Base-by-base conservation (phyloP, 30 jellyfish, hydroid and myxozoan genomes). In the Nemopilema nomurai region DNA sequence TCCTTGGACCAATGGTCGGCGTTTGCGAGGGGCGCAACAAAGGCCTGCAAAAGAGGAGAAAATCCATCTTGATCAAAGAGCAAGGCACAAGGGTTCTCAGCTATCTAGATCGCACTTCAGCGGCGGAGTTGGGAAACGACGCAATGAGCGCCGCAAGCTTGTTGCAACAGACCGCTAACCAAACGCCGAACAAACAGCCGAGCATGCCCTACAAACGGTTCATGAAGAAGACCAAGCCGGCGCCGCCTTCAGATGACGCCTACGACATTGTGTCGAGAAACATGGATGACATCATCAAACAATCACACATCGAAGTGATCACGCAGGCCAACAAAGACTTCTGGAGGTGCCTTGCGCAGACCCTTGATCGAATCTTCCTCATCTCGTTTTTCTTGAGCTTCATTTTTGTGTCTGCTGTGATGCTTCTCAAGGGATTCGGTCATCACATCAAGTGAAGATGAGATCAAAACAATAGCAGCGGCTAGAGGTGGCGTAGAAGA, bases 301-400 rank as follows among this genome's bases (percentile, higher is more conserved):
- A 77, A 31, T 85, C 96, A 0, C 90, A 88, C 69, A 29, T 72
- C 66, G 96, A 88, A 57, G 90, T 84, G 1, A 73, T 72, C 25
- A 53, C 80, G 24, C 41, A 25, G 16, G 96, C 89, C 19, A 88
- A 89, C 85, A 67, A 77, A 30, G 98, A 93, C 74, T 93, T 93
- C 84, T 93, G 98, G 98, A 53, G 96, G 77, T 93, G 97, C 28
- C 76, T 93, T 18, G 98, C 97, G 4, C 97, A 88, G 63, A 93
- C 97, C 8, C 63, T 93, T 19, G 98, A 93, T 80, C 96, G 98
- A 13, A 52, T 88, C 16, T 93, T 96, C 74, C 85, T 93, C 0
- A 28, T 89, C 67, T 49, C 87, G 21, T 88, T 93, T 27, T 69
- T 84, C 24, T 85, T 84, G 64, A 69, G 97, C 77, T 93, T 93